Percentiles rank a stretch among this genome's conserved stretches.
These are phyloP conservation scores for Okamejei kenojei DNA, from an alignment of 2,797 vertebrate genomes.

Conservation along the genomic window DNA sequence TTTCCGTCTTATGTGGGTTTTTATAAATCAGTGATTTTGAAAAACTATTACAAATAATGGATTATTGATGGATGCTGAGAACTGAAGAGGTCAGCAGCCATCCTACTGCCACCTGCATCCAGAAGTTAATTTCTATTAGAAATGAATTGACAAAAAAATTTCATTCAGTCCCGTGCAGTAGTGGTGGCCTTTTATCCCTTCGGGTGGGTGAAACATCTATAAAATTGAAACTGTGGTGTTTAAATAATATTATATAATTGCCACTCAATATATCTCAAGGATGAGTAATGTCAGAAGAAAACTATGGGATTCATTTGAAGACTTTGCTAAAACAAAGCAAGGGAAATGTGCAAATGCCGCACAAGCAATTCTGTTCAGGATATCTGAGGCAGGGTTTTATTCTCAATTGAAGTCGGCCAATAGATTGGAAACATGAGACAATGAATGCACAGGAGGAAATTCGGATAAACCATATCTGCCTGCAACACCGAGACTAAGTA, in stretches of 20 bases:
- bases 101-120: not conserved
- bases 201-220: not conserved
- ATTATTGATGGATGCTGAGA: too few species aligned
- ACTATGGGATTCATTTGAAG: not conserved
- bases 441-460: not conserved
- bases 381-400: not conserved
- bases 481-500: constrained; percentile 59
- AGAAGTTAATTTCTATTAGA: not conserved
- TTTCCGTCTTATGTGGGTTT: not conserved
- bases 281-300: not conserved
- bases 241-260: not conserved
- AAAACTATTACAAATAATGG: not conserved
- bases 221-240: not conserved
- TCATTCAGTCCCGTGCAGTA: not conserved
- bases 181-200: not conserved
- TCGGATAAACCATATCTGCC: constrained; percentile 37
- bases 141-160: not conserved
- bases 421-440: not conserved
- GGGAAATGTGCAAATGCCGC: not conserved
- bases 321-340: not conserved
- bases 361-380: not conserved
- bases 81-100: not conserved
- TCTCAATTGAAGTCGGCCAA: not conserved
- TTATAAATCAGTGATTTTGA: not conserved
- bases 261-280: not conserved